A percentile compares a stretch with the other conserved stretches of the same genome.
Conservation (phyloP, 2,113 vertebrate genomes). For the Carlito syrichta region DNA sequence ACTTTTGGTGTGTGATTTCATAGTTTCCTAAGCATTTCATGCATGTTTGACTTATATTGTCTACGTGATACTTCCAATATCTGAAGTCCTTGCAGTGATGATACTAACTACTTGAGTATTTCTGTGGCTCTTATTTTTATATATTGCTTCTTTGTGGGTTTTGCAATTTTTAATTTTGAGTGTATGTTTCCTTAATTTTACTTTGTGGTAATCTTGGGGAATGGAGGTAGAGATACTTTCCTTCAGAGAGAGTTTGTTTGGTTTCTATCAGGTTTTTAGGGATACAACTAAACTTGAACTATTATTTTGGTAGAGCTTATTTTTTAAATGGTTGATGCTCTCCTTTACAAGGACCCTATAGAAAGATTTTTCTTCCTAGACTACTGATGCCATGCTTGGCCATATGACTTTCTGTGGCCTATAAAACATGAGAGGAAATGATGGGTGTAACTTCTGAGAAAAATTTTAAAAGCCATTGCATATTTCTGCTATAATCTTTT, state of each 20-base stretch:
- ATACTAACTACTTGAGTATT: background rate
- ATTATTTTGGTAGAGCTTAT: background rate
- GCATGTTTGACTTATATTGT: background rate
- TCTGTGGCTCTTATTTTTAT: background rate
- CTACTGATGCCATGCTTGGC: background rate
- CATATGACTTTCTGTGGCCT: background rate
- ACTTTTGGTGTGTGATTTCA: background rate
- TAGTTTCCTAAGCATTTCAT: background rate
- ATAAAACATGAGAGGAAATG: background rate
- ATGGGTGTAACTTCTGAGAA: background rate
- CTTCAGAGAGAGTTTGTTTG: background rate
- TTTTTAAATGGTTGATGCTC: background rate
- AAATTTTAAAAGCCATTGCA: background rate
- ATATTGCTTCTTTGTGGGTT: background rate
- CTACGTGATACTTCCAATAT: background rate
- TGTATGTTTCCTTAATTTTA: background rate
- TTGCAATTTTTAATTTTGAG: background rate
- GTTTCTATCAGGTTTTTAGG: background rate
- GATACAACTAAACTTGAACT: background rate
- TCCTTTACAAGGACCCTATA: background rate
- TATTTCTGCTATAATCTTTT: background rate
- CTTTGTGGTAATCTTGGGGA: background rate
- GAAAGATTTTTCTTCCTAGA: background rate
- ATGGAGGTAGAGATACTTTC: background rate
- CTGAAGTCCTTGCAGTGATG: background rate